phyloP scores from a whole-genome alignment of 2,113 vertebrate genomes.

The Myodes glareolus region DNA sequence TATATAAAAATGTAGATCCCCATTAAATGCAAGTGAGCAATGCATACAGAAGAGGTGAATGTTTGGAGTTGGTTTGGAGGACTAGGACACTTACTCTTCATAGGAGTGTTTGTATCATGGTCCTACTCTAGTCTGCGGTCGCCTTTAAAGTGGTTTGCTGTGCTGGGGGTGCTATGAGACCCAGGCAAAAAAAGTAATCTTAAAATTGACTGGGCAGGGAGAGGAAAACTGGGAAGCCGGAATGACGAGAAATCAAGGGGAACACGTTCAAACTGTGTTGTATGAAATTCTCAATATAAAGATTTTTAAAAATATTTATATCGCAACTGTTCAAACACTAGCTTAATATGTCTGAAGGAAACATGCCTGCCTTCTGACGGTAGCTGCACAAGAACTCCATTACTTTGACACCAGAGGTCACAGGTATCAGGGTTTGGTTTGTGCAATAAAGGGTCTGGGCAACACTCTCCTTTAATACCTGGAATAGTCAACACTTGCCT shows the following conservation, averaged over 20 bases:
- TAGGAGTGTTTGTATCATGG: background rate
- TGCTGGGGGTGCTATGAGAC: background rate
- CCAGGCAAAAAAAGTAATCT: background rate
- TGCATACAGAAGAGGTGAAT: background rate
- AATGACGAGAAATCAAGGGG: background rate
- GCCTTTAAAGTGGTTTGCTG: background rate
- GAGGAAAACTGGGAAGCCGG: background rate
- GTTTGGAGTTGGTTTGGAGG: background rate
- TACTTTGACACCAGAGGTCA: background rate
- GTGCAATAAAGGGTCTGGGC: background rate
- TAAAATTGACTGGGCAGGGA: background rate
- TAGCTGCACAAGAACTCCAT: background rate
- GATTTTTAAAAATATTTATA: background rate
- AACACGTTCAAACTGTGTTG: background rate
- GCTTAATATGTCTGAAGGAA: background rate
- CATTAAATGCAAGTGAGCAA: background rate
- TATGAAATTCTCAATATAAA: background rate
- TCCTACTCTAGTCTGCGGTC: background rate
- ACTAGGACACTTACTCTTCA: constrained; percentile 15
- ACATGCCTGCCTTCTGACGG: background rate
- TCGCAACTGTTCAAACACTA: background rate
- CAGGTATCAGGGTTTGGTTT: background rate
- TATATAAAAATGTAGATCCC: background rate
- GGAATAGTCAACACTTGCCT: background rate
- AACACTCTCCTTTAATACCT: background rate